phyloP scores from a whole-genome alignment of 2,113 vertebrate species.

The Cyanistes caeruleus region DNA sequence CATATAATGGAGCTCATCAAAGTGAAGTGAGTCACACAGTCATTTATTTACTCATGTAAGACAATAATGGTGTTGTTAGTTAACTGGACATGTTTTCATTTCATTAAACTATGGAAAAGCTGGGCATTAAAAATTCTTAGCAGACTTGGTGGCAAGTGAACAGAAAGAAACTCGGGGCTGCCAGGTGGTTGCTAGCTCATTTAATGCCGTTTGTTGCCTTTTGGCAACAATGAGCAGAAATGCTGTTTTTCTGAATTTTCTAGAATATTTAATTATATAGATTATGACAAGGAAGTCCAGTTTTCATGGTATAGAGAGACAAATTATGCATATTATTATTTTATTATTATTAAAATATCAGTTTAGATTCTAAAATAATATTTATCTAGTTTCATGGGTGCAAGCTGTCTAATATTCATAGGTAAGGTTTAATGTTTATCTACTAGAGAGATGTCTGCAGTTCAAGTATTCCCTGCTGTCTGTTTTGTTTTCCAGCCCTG shows the following conservation, averaged over 20 bases:
- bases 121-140: neutral
- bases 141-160: neutral
- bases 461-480: neutral
- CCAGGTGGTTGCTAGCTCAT: neutral
- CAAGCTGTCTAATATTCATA: neutral
- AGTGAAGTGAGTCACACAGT: constrained; percentile 16
- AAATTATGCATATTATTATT: neutral
- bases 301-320: neutral
- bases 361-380: neutral
- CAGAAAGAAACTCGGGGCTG: neutral
- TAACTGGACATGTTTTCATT: neutral
- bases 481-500: neutral
- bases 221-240: neutral
- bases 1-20: constrained; percentile 34
- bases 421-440: neutral
- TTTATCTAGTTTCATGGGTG: neutral
- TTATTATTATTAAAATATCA: neutral
- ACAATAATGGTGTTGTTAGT: constrained; percentile 31
- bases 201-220: neutral
- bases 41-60: constrained; percentile 64
- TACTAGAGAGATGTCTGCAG: neutral
- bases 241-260: neutral
- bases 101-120: neutral
- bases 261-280: neutral
- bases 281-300: neutral